phyloP scores from a whole-genome alignment of 2,888 invertebrate genomes.

The Allygus modestus region DNA sequence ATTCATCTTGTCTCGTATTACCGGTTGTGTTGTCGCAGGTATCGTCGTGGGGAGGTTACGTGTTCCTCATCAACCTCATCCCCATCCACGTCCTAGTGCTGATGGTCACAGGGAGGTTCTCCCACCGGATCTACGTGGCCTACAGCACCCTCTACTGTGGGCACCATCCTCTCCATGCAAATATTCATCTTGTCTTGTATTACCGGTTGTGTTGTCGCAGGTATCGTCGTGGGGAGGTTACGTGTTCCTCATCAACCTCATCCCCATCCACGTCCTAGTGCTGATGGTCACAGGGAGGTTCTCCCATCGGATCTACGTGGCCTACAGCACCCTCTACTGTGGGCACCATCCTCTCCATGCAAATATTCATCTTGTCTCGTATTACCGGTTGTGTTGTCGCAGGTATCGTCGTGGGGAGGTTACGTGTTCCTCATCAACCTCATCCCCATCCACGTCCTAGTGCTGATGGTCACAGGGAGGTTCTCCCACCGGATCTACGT shows the following conservation, averaged over 20 bases:
- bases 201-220: slow-evolving; percentile 74
- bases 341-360: slow-evolving; percentile 98
- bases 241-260: slow-evolving; percentile 98
- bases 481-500: slow-evolving; percentile 96
- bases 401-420: no score
- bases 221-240: slow-evolving; percentile 99
- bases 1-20: no score
- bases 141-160: slow-evolving; percentile 84
- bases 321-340: slow-evolving; percentile 95
- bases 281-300: slow-evolving; percentile 96
- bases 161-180: slow-evolving; percentile 99
- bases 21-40: no score
- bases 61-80: no score
- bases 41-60: no score
- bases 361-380: slow-evolving; percentile 94
- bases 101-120: no score
- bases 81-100: no score
- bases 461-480: slow-evolving; percentile 93
- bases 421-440: no score
- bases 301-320: slow-evolving; percentile 95
- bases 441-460: no score
- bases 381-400: no score
- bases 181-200: slow-evolving; percentile 78
- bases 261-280: slow-evolving; percentile 95
- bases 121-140: no score